These are phyloP conservation scores for Oopsacas minuta DNA, from an alignment of 37 sponge, comb jelly and placozoan species.

Conservation along the genomic window DNA sequence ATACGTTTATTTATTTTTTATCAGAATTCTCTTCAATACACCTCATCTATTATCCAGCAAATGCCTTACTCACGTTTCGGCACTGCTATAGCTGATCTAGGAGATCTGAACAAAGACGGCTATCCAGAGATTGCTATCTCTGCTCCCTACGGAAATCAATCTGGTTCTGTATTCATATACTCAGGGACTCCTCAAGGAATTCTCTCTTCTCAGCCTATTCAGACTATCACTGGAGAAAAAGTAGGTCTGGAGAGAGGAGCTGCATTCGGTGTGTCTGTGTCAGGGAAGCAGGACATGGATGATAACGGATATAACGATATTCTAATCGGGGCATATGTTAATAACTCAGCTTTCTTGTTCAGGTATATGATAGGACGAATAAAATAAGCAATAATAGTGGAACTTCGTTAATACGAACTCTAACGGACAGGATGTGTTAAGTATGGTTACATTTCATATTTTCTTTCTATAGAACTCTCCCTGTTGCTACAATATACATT, in stretches of 20 bases:
- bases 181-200: constrained; percentile 19
- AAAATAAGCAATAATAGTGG: too few relatives aligned
- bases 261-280: background rate
- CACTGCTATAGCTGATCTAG: constrained; percentile 22
- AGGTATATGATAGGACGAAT: too few relatives aligned
- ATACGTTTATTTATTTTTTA: too few relatives aligned
- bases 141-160: constrained; percentile 49
- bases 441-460: background rate
- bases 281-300: constrained; percentile 3
- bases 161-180: constrained; percentile 60
- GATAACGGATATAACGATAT: background rate
- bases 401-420: background rate
- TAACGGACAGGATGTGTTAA: background rate
- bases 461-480: background rate
- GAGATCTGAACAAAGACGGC: constrained; percentile 25
- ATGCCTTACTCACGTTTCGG: constrained; percentile 17
- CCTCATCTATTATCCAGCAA: background rate
- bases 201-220: background rate
- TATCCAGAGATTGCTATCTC: constrained; percentile 63
- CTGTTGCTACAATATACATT: background rate
- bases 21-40: background rate
- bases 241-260: background rate
- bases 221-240: constrained; percentile 9
- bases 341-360: background rate
- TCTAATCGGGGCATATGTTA: background rate